Evolutionary conservation across 2,797 vertebrate genomes (phyloP), one percentile per base, ranked within the genome.

Genomic region (Distichodus sexfasciatus): DNA sequence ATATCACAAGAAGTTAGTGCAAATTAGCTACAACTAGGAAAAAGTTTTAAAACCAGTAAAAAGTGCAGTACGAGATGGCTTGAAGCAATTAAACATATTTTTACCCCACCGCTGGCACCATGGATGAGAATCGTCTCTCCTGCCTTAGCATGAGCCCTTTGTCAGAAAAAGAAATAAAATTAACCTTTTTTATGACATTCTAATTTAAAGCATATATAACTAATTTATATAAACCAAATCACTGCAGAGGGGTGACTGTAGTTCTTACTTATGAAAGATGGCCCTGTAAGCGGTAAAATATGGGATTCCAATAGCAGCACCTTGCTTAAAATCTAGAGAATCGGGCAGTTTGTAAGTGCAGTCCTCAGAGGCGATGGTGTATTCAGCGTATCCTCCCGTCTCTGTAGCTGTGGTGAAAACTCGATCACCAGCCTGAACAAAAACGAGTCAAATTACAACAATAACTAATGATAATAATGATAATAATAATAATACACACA

Each of bases 231-330:
- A n/a, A 19, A 19, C 14, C 15, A 21, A 1, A 8, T 24, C 10
- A 17, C 4, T 33, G 2, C 11, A 28, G 11, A 43, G 17, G 21
- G 26, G 11, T 48, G 1, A 17, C 1, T 19, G 6, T 51, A 31
- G 21, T 10, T 23, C 89, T 90, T 90, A 98, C 97, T 92, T 97
- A 72, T 94, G 93, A 75, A 94, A 43, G 26, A 99, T 90, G 15
- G 97, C 95, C 33, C 93, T 87, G 71, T 90, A 95, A 1, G 95
- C 96, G 1, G 95, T 98, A 81, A 97, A 97, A 81, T 97, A 98
- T 0, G 96, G 94, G 40, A 93, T 79, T 5, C 91, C 94, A 0
- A 98, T 77, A 0, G 95, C 94, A 0, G 96, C 94, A 17, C 97
- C 96, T 82, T 97, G 94, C 28, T 69, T 78, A 21, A 90, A 96